Conservation (phyloP, 2,797 vertebrate genomes). For the Scolopax rusticola region DNA sequence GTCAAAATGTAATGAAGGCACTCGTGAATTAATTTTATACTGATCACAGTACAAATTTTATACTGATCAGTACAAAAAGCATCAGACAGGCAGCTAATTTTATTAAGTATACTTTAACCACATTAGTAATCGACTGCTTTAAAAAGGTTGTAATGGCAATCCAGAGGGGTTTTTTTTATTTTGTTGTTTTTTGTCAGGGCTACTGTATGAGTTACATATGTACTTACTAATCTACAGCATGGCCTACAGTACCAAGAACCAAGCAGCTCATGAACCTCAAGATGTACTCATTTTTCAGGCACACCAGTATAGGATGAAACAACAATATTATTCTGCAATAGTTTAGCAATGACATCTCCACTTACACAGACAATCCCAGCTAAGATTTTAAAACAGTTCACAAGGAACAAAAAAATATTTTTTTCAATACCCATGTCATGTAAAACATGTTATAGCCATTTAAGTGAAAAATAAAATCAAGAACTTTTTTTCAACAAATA, state of each 20-base stretch:
- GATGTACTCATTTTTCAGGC: background rate
- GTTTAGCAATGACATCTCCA: background rate
- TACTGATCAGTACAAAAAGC: background rate
- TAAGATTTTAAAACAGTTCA: background rate
- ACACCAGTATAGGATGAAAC: background rate
- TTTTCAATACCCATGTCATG: background rate
- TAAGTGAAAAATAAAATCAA: background rate
- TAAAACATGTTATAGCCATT: background rate
- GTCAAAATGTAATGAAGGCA: background rate
- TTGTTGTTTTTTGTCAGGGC: background rate
- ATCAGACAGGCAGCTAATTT: background rate
- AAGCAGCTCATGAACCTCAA: background rate
- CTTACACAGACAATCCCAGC: background rate
- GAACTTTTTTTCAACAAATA: background rate
- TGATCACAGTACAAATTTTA: background rate
- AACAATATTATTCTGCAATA: background rate
- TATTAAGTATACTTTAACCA: background rate
- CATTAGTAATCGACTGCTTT: background rate
- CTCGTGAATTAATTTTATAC: background rate
- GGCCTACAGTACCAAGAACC: background rate
- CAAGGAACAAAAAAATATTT: background rate
- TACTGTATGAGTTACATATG: background rate
- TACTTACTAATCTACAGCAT: background rate
- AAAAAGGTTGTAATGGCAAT: background rate
- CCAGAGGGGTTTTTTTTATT: background rate